Base-by-base conservation (phyloP, 64 coral and sea anemone species). In the Exaiptasia diaphana region DNA sequence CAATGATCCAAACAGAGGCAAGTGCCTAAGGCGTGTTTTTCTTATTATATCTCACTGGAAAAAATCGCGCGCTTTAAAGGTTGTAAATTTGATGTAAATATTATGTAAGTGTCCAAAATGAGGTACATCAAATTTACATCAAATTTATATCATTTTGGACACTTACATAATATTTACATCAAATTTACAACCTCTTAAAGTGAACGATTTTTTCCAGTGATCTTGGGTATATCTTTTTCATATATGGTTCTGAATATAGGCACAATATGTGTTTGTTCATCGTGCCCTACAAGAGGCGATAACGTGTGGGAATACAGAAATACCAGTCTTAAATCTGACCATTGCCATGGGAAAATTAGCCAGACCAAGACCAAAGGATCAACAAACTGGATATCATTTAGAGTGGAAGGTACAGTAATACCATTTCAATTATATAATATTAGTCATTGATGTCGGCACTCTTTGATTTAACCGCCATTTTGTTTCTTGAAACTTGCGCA, bases 231-330 rank as follows among this genome's bases (percentile, higher is more conserved):
- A n/a, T n/a, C n/a, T n/a, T n/a, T n/a, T n/a, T n/a, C n/a, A n/a
- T n/a, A n/a, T n/a, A n/a, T n/a, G n/a, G n/a, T n/a, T n/a, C n/a
- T n/a, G n/a, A n/a, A n/a, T n/a, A n/a, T n/a, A 88, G 85, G 76
- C 58, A 15, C 85, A 88, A 48, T 88, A 71, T 45, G 64, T 55
- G 37, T 88, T 88, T 50, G 76, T 80, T 38, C 85, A 88, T 64
- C 69, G 22, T 14, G 75, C 85, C 18, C 27, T 88, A 30, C 78
- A 80, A 12, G 85, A 88, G 49, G 85, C 85, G 0, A 27, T 88
- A 9, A 71, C 85, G 1, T 88, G 85, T 68, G 85, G 85, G 39
- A 88, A 88, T 15, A 80, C 85, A 55, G 85, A 88, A 29, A 78
- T 88, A 78, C 62, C 62, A 2, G 85, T 63, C 4, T n/a, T 58